phyloP scores from a whole-genome alignment of 2,888 invertebrate genomes.

The Euplexia lucipara region DNA sequence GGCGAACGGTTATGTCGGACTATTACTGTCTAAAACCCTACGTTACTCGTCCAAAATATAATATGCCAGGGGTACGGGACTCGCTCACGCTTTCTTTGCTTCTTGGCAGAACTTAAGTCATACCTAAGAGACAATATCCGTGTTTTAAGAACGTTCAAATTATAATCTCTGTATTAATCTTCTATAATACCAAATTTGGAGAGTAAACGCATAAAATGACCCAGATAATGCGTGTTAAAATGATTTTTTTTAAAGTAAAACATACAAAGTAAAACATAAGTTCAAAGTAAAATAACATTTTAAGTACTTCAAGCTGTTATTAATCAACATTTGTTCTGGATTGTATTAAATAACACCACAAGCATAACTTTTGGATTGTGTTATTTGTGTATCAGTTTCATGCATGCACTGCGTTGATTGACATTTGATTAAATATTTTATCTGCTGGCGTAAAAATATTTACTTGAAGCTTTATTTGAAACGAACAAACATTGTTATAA shows the following conservation, averaged over 20 bases:
- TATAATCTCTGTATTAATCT: too few relatives aligned
- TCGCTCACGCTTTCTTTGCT: background rate
- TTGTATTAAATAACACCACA: conserved; percentile 32
- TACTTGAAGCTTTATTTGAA: conserved; percentile 11
- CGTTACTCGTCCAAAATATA: background rate
- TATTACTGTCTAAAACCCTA: background rate
- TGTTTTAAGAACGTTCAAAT: too few relatives aligned
- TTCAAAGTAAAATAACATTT: conserved; percentile 2
- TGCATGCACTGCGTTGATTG: conserved; percentile 32
- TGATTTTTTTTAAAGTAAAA: too few relatives aligned
- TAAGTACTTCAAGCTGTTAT: conserved; percentile 6
- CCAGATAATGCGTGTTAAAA: background rate
- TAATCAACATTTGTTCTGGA: conserved; percentile 27
- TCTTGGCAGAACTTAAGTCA: background rate
- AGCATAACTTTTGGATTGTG: conserved; percentile 17
- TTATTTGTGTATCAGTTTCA: conserved; percentile 43
- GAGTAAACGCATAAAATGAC: background rate
- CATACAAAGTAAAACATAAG: too few relatives aligned
- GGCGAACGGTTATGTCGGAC: background rate
- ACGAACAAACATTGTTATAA: background rate
- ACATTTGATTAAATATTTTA: conserved; percentile 46
- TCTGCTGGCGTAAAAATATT: conserved; percentile 7
- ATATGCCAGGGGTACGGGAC: background rate
- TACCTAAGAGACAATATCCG: too few relatives aligned
- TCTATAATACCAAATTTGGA: too few relatives aligned